Base-by-base conservation (phyloP, 2,888 invertebrate genomes). In the Ophion obscuratus region DNA sequence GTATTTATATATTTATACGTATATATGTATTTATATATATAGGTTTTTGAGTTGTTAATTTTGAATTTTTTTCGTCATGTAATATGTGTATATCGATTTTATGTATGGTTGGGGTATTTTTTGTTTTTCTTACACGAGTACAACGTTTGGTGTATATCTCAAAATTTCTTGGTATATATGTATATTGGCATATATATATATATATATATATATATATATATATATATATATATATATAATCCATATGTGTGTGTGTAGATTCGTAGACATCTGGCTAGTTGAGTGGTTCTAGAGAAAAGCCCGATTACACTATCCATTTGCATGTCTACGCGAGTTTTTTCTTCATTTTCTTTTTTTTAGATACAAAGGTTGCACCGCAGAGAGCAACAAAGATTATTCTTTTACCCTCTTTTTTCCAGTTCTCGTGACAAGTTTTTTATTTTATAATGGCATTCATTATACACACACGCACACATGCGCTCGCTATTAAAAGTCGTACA, bases 281-380 rank as follows among this genome's bases (percentile, higher is more conserved):
- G 20, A 53, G 40, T 73, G 57, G 75, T 62, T 76, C 83, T 83
- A 82, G 71, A 80, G 59, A 87, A 88, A 88, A 87, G 87, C 87
- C 87, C 85, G 88, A 88, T 87, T 84, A 89, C 85, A 83, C 87
- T 90, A 89, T 84, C 87, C 89, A 66, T 83, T 24, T 70, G 59
- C 44, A 17, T 70, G 62, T 47, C 31, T 90, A 89, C 89, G 84
- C 40, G 36, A 75, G 53, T 62, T 67, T 68, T 70, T 70, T 5
- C 20, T 67, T 81, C 59, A n/a, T 75, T 74, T 78, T 59, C 27
- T 57, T 77, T 66, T 74, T 78, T 80, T 73, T 66, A 57, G 59
- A 76, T 86, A 78, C 62, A 70, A 83, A 81, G 71, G 74, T 76
- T 83, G 71, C 83, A 77, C 86, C 80, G 61, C 71, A 44, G 62